These are phyloP conservation scores for Zalophus californianus DNA, from an alignment of 2,797 vertebrate genomes.

Conservation along the genomic window DNA sequence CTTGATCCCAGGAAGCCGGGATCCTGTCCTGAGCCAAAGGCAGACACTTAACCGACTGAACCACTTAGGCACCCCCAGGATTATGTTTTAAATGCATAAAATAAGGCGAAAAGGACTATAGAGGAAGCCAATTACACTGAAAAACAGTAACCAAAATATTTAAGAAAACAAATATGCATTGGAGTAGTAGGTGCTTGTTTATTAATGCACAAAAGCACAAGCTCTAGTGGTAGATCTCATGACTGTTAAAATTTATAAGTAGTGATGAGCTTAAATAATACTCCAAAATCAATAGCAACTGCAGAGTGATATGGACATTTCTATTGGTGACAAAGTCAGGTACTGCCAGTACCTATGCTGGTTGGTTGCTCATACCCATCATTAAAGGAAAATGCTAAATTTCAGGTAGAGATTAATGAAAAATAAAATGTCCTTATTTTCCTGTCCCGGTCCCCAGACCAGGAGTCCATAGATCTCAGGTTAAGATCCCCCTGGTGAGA, in stretches of 20 bases:
- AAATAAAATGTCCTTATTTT: slow-evolving; percentile 7
- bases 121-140: not conserved
- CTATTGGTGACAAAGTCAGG: not conserved
- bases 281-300: not conserved
- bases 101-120: not conserved
- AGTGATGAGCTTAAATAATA: not conserved
- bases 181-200: not conserved
- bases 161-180: not conserved
- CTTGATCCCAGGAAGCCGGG: not conserved
- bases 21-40: not conserved
- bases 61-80: not conserved
- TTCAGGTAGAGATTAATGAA: not conserved
- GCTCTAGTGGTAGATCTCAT: not conserved
- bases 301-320: not conserved
- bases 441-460: not conserved
- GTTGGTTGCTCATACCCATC: not conserved
- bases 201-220: not conserved
- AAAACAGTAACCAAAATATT: not conserved
- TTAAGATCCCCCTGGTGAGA: not conserved
- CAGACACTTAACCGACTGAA: not conserved
- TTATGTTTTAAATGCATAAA: not conserved
- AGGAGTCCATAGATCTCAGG: not conserved
- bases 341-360: not conserved
- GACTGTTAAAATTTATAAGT: not conserved
- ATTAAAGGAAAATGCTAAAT: not conserved